phyloP scores from a whole-genome alignment of 2,888 invertebrate genomes.

The Tipula confusa region DNA sequence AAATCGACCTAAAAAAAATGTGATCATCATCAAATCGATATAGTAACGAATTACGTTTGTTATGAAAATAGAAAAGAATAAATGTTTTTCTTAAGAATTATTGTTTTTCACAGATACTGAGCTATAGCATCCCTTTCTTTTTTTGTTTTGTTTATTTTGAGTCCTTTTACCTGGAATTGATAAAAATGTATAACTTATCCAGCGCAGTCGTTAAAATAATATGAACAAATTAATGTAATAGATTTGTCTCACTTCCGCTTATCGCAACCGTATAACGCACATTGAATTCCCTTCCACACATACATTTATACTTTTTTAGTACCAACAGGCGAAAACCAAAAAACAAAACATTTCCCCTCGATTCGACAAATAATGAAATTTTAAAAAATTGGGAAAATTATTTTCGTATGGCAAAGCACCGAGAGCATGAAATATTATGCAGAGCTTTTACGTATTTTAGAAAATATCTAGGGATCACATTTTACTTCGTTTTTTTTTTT shows the following conservation, averaged over 20 bases:
- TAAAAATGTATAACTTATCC: neutral
- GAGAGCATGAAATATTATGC: neutral
- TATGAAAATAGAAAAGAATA: neutral
- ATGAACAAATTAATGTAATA: neutral
- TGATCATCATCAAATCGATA: neutral
- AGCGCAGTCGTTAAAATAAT: constrained; percentile 25
- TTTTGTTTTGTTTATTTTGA: too few species aligned
- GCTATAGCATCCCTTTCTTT: neutral
- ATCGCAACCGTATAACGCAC: neutral
- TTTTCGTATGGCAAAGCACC: neutral
- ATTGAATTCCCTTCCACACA: neutral
- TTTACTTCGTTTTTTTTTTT: too few species aligned
- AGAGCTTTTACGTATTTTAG: neutral
- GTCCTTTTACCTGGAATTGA: neutral
- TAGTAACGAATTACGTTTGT: neutral
- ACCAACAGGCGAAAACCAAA: neutral
- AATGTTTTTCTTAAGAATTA: neutral
- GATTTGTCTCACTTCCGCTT: neutral
- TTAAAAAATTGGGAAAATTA: neutral
- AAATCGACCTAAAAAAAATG: neutral
- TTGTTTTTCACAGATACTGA: neutral
- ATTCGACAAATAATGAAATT: neutral
- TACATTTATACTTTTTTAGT: too few species aligned
- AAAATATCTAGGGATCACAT: neutral
- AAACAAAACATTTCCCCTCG: neutral